phyloP scores from a whole-genome alignment of 1,140 invertebrate genomes.

The Atta cephalotes region DNA sequence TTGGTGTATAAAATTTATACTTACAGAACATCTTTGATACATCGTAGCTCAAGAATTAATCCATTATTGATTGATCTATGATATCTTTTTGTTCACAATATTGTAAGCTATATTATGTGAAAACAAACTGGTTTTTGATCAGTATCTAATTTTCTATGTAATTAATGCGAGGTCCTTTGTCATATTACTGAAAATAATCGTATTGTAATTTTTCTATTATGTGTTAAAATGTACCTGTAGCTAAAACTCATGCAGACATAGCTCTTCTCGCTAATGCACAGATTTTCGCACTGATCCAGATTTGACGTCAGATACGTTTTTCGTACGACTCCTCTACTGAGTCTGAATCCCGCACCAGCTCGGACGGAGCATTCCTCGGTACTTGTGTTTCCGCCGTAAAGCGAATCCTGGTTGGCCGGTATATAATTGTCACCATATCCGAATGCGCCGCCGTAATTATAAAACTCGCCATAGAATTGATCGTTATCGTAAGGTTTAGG shows the following conservation, averaged over 20 bases:
- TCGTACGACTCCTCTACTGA: constrained; percentile 89
- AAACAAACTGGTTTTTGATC: too few relatives aligned
- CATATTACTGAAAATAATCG: background rate
- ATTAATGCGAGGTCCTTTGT: background rate
- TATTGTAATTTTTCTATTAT: background rate
- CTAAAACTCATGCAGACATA: constrained; percentile 92
- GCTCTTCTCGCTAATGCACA: constrained; percentile 90
- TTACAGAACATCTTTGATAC: too few relatives aligned
- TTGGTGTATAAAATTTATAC: too few relatives aligned
- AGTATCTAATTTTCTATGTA: too few relatives aligned
- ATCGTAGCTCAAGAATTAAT: too few relatives aligned
- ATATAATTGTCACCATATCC: constrained; percentile 79
- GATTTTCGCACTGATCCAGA: constrained; percentile 91
- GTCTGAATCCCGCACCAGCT: constrained; percentile 90
- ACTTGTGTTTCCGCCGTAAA: constrained; percentile 55
- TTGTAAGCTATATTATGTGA: too few relatives aligned
- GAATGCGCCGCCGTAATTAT: constrained; percentile 79
- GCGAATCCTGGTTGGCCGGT: constrained; percentile 69
- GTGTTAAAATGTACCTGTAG: constrained; percentile 87
- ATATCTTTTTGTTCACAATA: too few relatives aligned
- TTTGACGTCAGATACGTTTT: constrained; percentile 89
- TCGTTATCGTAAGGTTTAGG: constrained; percentile 55
- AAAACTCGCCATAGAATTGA: constrained; percentile 69
- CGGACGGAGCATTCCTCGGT: constrained; percentile 89
- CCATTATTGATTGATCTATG: too few relatives aligned